These are phyloP conservation scores for Chaenocephalus aceratus DNA, from an alignment of 2,113 vertebrate species.

Conservation along the genomic window DNA sequence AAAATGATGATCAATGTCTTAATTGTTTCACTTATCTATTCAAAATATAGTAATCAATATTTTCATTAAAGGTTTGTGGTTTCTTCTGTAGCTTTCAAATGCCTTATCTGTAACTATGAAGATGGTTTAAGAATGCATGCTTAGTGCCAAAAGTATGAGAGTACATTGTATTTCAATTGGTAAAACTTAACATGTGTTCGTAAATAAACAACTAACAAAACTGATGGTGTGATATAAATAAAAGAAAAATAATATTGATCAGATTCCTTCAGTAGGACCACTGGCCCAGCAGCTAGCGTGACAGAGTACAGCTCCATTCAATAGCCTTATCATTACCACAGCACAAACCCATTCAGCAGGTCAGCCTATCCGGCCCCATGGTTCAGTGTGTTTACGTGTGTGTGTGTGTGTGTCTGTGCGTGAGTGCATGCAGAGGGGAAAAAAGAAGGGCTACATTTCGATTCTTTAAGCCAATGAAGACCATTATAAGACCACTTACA, in stretches of 20 bases:
- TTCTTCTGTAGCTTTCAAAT: not conserved
- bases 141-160: not conserved
- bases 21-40: conserved; percentile 17
- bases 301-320: conserved; percentile 78
- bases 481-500: conserved; percentile 75
- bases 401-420: not conserved
- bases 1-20: conserved; percentile 16
- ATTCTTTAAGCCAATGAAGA: conserved; percentile 79
- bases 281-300: conserved; percentile 62
- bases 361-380: conserved; percentile 65
- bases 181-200: conserved; percentile 24
- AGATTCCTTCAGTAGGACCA: conserved; percentile 60
- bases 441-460: conserved; percentile 41
- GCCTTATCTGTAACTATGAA: not conserved
- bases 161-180: conserved; percentile 11
- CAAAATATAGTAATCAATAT: not conserved
- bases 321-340: conserved; percentile 79
- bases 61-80: not conserved
- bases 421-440: not conserved
- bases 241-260: conserved; percentile 73
- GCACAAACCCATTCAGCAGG: conserved; percentile 72
- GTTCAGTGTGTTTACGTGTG: conserved; percentile 21
- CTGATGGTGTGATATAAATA: not conserved
- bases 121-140: not conserved
- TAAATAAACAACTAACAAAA: conserved; percentile 10